phyloP scores from a whole-genome alignment of 2,888 invertebrate genomes.

The Andrena chrysosceles region DNA sequence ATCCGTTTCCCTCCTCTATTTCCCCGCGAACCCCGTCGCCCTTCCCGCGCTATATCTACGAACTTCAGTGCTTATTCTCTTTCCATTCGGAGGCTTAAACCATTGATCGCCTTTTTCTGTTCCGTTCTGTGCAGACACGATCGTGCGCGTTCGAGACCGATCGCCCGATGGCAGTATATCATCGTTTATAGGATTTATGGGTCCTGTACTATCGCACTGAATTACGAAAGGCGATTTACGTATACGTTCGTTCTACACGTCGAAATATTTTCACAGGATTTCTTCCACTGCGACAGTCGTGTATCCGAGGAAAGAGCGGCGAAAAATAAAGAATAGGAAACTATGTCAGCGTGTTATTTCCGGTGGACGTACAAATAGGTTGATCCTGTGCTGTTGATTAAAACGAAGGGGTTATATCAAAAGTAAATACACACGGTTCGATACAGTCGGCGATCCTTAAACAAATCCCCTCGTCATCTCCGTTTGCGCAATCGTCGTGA shows the following conservation, averaged over 20 bases:
- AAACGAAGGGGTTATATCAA: slow-evolving; percentile 25
- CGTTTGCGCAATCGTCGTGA: not conserved
- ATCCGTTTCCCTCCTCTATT: not conserved
- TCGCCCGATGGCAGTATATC: slow-evolving; percentile 67
- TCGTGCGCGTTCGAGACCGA: slow-evolving; percentile 42
- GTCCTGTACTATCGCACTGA: slow-evolving; percentile 68
- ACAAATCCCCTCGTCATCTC: slow-evolving; percentile 4
- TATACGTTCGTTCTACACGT: slow-evolving; percentile 34
- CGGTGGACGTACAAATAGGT: slow-evolving; percentile 47
- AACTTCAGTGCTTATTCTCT: slow-evolving; percentile 40
- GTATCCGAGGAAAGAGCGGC: slow-evolving; percentile 19
- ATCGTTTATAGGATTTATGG: slow-evolving; percentile 74
- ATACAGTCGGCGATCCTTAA: slow-evolving; percentile 2
- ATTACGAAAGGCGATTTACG: slow-evolving; percentile 75
- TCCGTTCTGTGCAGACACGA: slow-evolving; percentile 7
- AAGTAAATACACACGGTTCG: slow-evolving; percentile 30
- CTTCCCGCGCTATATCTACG: not conserved
- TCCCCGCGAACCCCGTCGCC: not conserved
- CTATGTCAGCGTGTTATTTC: slow-evolving; percentile 55
- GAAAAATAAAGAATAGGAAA: slow-evolving; percentile 19
- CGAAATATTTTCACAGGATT: slow-evolving; percentile 51
- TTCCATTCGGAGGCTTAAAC: slow-evolving; percentile 57
- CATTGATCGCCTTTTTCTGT: slow-evolving; percentile 66
- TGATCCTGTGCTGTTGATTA: slow-evolving; percentile 48
- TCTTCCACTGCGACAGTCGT: slow-evolving; percentile 11